Evolutionary conservation across 2,797 vertebrate species (phyloP), one percentile per base, ranked within the genome.

Genomic region (Phataginus tricuspis): DNA sequence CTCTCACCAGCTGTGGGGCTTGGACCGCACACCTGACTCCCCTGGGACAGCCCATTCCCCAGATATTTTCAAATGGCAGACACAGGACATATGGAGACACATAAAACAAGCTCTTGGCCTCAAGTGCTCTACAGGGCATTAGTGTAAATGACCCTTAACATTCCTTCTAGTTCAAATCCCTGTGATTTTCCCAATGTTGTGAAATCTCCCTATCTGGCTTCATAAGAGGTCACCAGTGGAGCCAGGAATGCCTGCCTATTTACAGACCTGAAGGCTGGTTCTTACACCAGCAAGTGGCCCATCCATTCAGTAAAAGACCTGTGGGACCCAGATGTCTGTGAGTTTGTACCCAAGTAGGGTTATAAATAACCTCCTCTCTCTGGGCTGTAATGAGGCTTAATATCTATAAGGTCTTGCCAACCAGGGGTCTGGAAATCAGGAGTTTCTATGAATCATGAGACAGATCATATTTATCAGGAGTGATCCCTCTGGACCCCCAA

Each of bases 341-440:
- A 64, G 68, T 77, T 31, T 39, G 55, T 61, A 55, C 77, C 37
- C 42, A 55, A 6, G n/a, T 55, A 49, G 61, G 27, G 13, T 80
- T 93, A 64, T 91, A 90, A 95, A 90, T 92, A 95, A 78, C 34
- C 55, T 64, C 39, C 7, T 82, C 34, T 85, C 29, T 80, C 71
- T 53, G 53, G 80, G 37, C 4, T 49, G 4, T 84, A 29, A 91
- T 71, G 49, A 85, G 80, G n/a, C 34, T 96, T 94, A 64, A 63
- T 39, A 31, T 80, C 61, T 92, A 7, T 19, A 71, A 89, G 45
- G 83, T 71, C 79, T 91, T 83, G 25, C 21, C 34, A 71, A 79
- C 45, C 75, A 91, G 55, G 59, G 31, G 39, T 78, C 71, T 94
- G 53, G n/a, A 51, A 49, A 63, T 79, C 12, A 25, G 27, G 59